Evolutionary conservation across 2,888 invertebrate species (phyloP), one percentile per base, ranked within the genome.

Genomic region (Acholoe squamosa): DNA sequence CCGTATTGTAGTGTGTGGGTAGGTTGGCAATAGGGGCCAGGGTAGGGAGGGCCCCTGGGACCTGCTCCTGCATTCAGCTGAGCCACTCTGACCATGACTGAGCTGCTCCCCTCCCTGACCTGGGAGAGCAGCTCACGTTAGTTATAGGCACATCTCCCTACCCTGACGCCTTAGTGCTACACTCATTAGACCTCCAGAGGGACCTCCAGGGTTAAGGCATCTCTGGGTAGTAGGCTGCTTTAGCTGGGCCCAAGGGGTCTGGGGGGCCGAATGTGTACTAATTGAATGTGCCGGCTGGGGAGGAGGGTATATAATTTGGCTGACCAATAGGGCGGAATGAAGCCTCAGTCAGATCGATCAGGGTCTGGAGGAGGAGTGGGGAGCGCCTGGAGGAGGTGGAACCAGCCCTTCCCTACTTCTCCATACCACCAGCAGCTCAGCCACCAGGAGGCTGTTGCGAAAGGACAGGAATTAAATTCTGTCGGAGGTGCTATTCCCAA

Each of bases 301-400:
- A 84, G 19, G 84, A 84, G 84, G 84, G 43, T 84, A 43, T 84
- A 84, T 84, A 84, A 34, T 84, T 84, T 84, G 84, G 84, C 84
- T 43, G 43, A 84, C 43, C 84, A 84, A 33, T 51, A 43, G 84
- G 84, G 84, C 51, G 22, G 84, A 51, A 84, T 84, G 84, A 84
- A 84, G 71, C 25, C 84, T 84, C 84, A n/a, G n/a, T 22, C 7
- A 3, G n/a, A 84, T 84, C 28, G 84, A 84, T 84, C 84, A 34
- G 51, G 16, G 84, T 14, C 43, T 77, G 77, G 61, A 19, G 77
- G 61, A 19, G 19, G 61, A 61, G 61, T n/a, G 19, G 61, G n/a
- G 61, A 0, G 61, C 61, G n/a, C 61, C 61, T 61, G 71, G 71
- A 71, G 71, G 71, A 71, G 71, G 71, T 28, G 28, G 71, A 0